A percentile compares a stretch with the other conserved stretches of the same genome.
Conservation (phyloP, 2,113 vertebrate genomes). For the Capreolus pygargus region DNA sequence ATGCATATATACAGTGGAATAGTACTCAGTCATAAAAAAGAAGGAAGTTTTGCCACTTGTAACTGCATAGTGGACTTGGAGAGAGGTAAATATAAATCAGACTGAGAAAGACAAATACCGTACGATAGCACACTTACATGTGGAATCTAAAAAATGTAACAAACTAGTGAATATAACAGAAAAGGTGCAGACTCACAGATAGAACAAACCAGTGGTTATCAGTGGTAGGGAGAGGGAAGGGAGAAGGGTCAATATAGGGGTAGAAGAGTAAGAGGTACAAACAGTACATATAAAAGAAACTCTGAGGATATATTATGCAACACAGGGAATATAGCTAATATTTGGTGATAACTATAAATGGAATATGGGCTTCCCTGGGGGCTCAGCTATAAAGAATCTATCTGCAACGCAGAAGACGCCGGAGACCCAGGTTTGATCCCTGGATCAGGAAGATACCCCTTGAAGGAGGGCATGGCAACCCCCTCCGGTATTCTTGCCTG, state of each 20-base stretch:
- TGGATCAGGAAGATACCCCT: background rate
- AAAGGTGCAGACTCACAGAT: background rate
- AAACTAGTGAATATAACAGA: background rate
- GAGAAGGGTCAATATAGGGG: background rate
- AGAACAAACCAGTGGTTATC: background rate
- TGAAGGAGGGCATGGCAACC: background rate
- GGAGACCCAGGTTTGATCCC: background rate
- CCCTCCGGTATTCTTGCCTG: background rate
- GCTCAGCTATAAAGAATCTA: background rate
- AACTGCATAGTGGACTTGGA: background rate
- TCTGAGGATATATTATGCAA: background rate
- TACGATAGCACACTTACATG: background rate
- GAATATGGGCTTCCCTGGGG: background rate
- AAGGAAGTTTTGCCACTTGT: background rate
- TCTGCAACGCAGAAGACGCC: background rate
- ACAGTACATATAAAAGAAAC: background rate
- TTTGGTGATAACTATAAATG: background rate
- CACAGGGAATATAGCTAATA: background rate
- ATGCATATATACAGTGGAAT: background rate
- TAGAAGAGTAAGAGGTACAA: background rate
- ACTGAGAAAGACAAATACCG: background rate
- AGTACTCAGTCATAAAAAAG: background rate
- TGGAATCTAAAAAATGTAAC: background rate
- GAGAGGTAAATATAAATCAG: background rate
- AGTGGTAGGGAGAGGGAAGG: background rate